Conservation (phyloP, 1,140 invertebrate genomes). For the Drosophila littoralis region DNA sequence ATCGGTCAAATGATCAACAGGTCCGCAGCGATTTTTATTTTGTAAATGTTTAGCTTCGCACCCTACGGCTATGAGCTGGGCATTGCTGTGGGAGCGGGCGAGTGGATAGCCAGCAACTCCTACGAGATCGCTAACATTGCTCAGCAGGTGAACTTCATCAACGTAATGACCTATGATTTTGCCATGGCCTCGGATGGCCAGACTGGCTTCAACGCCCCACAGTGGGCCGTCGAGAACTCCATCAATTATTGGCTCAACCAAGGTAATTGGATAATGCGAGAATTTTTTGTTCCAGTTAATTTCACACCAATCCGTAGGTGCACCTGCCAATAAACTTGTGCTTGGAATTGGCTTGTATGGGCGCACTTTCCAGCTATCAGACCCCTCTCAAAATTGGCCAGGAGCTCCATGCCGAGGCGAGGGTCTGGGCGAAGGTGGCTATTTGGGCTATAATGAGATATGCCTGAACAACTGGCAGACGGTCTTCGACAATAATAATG, state of each 20-base stretch:
- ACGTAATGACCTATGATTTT: slow-evolving; percentile 90
- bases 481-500: slow-evolving; percentile 50
- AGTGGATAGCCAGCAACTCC: slow-evolving; percentile 85
- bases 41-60: slow-evolving; percentile 75
- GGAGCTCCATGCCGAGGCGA: slow-evolving; percentile 86
- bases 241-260: slow-evolving; percentile 78
- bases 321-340: slow-evolving; percentile 86
- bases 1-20: too few relatives aligned
- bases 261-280: slow-evolving; percentile 49
- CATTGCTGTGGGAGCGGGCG: slow-evolving; percentile 87
- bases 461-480: slow-evolving; percentile 69
- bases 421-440: slow-evolving; percentile 88
- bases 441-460: slow-evolving; percentile 91
- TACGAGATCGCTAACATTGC: slow-evolving; percentile 86
- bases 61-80: slow-evolving; percentile 86
- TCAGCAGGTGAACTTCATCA: slow-evolving; percentile 87
- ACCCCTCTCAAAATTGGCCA: slow-evolving; percentile 85
- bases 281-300: background rate
- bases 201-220: slow-evolving; percentile 86
- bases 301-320: slow-evolving; percentile 56
- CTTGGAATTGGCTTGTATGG: slow-evolving; percentile 90
- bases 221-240: slow-evolving; percentile 84
- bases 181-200: slow-evolving; percentile 85
- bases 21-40: background rate
- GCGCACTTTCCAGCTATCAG: slow-evolving; percentile 87